These are phyloP conservation scores for Caenorhabditis tropicalis DNA, from an alignment of 1,140 invertebrate genomes.

Conservation along the genomic window DNA sequence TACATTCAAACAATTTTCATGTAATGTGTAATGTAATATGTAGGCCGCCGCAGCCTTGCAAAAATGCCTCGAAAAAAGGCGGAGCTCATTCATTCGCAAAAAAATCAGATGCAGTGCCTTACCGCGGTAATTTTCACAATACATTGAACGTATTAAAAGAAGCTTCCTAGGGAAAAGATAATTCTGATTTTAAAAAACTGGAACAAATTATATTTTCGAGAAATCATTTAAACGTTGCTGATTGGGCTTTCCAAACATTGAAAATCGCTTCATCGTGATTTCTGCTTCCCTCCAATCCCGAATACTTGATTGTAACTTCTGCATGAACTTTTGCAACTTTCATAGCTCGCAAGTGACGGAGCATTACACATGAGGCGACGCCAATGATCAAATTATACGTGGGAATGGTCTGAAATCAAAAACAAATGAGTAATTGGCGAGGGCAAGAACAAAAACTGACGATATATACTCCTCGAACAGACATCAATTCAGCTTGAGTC, in stretches of 20 bases:
- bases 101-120: no score
- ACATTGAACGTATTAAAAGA: no score
- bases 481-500: background rate
- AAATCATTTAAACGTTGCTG: background rate
- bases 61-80: no score
- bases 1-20: no score
- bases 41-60: no score
- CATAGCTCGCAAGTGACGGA: background rate
- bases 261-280: background rate
- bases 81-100: no score
- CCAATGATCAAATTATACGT: slow-evolving; percentile 14
- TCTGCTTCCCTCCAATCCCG: background rate
- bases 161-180: background rate
- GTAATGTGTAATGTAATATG: no score
- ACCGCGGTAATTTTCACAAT: no score
- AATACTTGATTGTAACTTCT: background rate
- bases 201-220: no score
- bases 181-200: background rate
- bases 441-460: background rate
- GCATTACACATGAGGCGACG: background rate
- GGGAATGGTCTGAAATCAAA: background rate
- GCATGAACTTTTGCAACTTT: background rate
- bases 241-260: background rate
- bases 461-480: background rate
- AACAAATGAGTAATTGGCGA: no score